Percentiles rank a stretch among this genome's conserved stretches.
Conservation (phyloP, 2,113 vertebrate species). For the Bostrychus sinensis region DNA sequence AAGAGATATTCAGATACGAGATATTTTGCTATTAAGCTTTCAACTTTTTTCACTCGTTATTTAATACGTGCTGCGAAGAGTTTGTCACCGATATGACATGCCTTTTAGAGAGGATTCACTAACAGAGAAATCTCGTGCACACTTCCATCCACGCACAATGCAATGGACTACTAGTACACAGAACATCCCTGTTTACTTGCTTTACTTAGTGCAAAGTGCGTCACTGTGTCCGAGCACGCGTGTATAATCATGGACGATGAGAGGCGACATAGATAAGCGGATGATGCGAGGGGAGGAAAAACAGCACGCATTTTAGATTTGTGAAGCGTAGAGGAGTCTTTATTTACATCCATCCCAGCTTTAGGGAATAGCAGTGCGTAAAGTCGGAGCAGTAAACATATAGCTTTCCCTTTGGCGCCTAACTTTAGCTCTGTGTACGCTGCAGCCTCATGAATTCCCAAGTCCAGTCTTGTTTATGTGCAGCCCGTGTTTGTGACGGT, state of each 20-base stretch:
- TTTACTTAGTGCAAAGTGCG: conserved; percentile 35
- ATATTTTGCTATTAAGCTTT: background rate
- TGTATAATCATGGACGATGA: background rate
- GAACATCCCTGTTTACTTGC: background rate
- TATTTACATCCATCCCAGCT: background rate
- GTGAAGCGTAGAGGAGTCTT: background rate
- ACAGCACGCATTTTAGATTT: background rate
- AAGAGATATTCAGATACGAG: background rate
- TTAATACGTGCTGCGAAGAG: background rate
- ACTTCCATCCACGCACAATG: background rate
- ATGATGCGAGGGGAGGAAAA: background rate
- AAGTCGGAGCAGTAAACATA: background rate
- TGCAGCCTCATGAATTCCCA: background rate
- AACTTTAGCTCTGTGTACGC: background rate
- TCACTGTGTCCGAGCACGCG: conserved; percentile 27
- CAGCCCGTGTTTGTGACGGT: background rate
- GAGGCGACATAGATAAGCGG: background rate
- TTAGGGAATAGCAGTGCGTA: background rate
- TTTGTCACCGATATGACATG: background rate
- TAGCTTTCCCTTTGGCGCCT: background rate
- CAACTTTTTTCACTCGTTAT: background rate
- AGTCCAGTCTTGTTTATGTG: background rate
- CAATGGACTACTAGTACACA: background rate
- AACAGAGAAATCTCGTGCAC: background rate
- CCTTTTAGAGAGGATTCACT: background rate